phyloP scores from a whole-genome alignment of 2,113 vertebrate genomes.

The Salvelinus fontinalis region DNA sequence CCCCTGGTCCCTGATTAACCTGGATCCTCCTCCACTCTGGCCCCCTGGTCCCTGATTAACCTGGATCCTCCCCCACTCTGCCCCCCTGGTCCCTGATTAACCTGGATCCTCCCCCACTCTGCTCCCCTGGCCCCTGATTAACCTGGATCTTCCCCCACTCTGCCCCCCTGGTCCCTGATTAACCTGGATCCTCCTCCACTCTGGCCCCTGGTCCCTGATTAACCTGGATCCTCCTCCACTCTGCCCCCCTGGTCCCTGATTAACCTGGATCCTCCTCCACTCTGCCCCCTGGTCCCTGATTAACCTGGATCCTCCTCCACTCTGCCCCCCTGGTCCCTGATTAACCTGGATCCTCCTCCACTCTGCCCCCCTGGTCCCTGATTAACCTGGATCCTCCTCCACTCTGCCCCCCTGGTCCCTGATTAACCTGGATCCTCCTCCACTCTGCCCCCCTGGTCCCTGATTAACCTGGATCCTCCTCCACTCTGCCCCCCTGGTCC shows the following conservation, averaged over 20 bases:
- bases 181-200: background rate
- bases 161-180: no score
- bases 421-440: background rate
- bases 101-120: background rate
- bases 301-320: background rate
- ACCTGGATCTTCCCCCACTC: background rate
- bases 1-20: background rate
- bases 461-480: background rate
- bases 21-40: background rate
- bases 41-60: background rate
- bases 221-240: background rate
- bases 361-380: no score
- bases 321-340: no score
- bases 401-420: no score
- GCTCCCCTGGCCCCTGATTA: no score
- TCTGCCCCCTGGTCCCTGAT: no score
- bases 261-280: background rate
- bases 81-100: no score
- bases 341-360: background rate
- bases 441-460: no score
- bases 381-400: background rate
- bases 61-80: background rate
- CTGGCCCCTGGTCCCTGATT: no score
- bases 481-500: background rate
- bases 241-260: no score